Evolutionary conservation across 2,113 vertebrate genomes (phyloP).

Genomic region (Cettia cetti): DNA sequence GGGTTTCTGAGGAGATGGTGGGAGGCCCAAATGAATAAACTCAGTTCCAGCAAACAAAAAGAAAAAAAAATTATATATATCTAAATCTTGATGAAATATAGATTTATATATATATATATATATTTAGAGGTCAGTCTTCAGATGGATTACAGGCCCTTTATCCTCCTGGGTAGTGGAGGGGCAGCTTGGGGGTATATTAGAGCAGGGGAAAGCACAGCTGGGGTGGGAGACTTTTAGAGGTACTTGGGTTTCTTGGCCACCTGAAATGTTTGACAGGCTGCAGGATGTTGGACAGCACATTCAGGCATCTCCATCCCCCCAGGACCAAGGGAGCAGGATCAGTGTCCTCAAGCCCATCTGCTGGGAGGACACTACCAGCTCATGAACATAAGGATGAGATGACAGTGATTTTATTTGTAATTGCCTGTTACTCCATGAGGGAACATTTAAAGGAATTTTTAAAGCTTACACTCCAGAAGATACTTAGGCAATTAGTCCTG

Average conservation of each 20-base stretch:
- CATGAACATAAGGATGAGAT: accelerated
- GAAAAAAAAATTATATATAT: no score
- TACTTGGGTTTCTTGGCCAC: not conserved
- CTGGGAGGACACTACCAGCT: not conserved
- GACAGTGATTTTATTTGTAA: not conserved
- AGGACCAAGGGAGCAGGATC: not conserved
- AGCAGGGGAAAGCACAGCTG: not conserved
- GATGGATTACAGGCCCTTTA: not conserved
- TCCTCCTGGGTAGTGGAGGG: no score
- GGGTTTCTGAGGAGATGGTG: not conserved
- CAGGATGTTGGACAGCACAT: accelerated
- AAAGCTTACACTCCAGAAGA: not conserved
- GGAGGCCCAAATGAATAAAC: not conserved
- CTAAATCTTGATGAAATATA: not conserved
- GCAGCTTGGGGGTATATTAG: not conserved
- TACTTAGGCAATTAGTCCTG: not conserved
- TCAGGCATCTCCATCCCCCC: no score
- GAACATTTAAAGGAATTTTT: not conserved
- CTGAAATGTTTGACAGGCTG: accelerated
- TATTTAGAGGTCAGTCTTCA: not conserved
- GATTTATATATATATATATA: no score
- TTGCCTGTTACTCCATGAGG: not conserved
- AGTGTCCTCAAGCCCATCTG: not conserved
- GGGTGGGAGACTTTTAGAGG: not conserved
- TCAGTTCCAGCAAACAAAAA: not conserved